Evolutionary conservation across 2,797 vertebrate species (phyloP), one percentile per base, ranked within the genome.

Genomic region (Pseudochaenichthys georgianus): DNA sequence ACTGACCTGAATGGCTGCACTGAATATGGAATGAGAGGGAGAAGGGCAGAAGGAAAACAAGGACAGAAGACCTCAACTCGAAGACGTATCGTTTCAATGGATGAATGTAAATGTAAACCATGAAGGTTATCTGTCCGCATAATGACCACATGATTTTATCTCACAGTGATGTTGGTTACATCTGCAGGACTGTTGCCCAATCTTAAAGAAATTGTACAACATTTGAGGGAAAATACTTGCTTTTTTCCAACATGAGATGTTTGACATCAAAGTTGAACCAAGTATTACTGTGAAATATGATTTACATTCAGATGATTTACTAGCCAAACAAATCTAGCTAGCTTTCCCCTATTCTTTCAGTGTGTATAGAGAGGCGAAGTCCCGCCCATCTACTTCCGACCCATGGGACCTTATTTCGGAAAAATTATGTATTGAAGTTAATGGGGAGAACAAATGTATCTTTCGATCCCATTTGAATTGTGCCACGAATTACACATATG

Each of bases 11-110:
- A 84, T 78, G 75, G 78, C 77, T 84, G 81, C 85, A 60, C 85
- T 83, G 93, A 94, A 94, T 93, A 83, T 84, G 77, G 73, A 88
- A 91, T 88, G 80, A 89, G 84, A 68, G 81, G 72, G 80, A 83
- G 62, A 84, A 77, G 84, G 82, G 68, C 78, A 69, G 61, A 83
- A 59, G 82, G 78, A 68, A 73, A 83, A 78, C 83, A 72, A 90
- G 87, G 86, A 87, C 77, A 84, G 83, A 73, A 86, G 86, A 90
- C 88, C 88, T 55, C 31, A 60, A 69, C 57, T 28, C n/a, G 41
- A 13, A 71, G 75, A 78, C 63, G 62, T 53, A 65, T 63, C 41
- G 57, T 51, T 63, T 78, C 67, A 61, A 28, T 7, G 19, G 38
- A 66, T 23, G 52, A 70, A 2, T 51, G 28, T 66, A 41, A 54